Base-by-base conservation (phyloP, 2,797 vertebrate species). In the Holocentrus rufus region DNA sequence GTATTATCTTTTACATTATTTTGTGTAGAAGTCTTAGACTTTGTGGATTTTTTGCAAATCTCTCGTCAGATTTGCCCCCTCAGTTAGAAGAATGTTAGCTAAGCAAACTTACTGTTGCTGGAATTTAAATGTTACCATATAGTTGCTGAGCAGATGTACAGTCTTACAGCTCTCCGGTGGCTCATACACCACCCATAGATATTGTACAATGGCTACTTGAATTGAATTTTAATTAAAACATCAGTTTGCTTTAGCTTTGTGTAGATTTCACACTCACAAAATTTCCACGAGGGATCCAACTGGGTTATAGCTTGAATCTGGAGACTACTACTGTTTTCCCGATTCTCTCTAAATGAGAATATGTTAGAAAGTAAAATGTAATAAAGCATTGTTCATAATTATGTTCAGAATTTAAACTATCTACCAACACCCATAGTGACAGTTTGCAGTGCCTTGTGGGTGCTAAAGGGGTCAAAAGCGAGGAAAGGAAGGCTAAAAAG, bases 171-270 rank as follows among this genome's bases (percentile, higher is more conserved):
- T 80, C 79, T 82, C 72, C 56, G 30, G 63, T 80, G 78, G 64
- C 71, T 73, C 42, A 72, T 71, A 64, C 69, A 61, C 22, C 57
- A 69, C 5, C 10, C 14, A 22, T 46, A 52, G 70, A 73, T 1
- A 20, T n/a, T 76, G 74, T 62, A 85, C 80, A 77, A 65, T 75
- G 79, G 74, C 54, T 52, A 63, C 34, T 57, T n/a, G 1, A 83
- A 87, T 85, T 87, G 66, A 49, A 80, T 83, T 84, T 76, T 62
- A 31, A 76, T 81, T 70, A 69, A 84, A 82, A 73, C 85, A 86
- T 86, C 63, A 82, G 77, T 87, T 71, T 56, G 69, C 27, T 74
- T 84, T 80, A 50, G 27, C 34, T 76, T 30, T 39, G 46, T 8
- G 58, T 52, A 30, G 56, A 59, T 57, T 72, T 83, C 65, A 72